Percentiles rank a stretch among this genome's conserved stretches.
These are phyloP conservation scores for Tribolium freemani DNA, from an alignment of 2,888 invertebrate genomes.

Conservation along the genomic window DNA sequence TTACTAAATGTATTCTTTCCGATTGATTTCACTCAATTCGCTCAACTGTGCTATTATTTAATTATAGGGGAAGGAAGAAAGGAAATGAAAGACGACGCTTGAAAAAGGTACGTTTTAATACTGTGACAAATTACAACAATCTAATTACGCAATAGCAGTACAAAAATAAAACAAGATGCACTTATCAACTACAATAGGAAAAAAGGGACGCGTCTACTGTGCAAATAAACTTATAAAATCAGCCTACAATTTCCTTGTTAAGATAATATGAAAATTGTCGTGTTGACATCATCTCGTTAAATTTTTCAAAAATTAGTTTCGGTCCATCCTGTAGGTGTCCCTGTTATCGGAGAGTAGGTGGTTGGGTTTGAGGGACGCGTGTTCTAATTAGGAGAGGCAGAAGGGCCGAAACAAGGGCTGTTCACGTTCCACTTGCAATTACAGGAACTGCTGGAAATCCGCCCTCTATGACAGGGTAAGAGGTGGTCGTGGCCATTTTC, in stretches of 20 bases:
- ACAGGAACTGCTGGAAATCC: constrained; percentile 47
- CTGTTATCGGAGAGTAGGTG: constrained; percentile 3
- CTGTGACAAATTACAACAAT: constrained; percentile 9
- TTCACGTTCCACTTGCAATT: constrained; percentile 57
- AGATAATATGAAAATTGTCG: constrained; percentile 34
- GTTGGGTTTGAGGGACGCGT: constrained; percentile 10
- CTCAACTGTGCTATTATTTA: constrained; percentile 4
- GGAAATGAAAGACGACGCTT: constrained; percentile 2
- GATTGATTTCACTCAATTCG: constrained; percentile 12
- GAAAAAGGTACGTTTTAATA: constrained; percentile 13
- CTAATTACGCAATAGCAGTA: constrained; percentile 14
- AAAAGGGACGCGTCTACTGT: not conserved
- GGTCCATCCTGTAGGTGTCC: not conserved
- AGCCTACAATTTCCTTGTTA: constrained; percentile 28
- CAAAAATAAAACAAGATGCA: constrained; percentile 7
- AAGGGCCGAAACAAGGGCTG: constrained; percentile 54
- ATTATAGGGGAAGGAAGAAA: not conserved
- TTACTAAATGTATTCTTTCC: constrained; percentile 21
- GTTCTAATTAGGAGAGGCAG: constrained; percentile 55
- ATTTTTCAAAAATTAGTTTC: not conserved
- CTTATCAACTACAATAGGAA: not conserved
- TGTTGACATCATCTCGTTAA: constrained; percentile 14
- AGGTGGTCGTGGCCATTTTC: constrained; percentile 23
- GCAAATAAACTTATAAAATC: constrained; percentile 9
- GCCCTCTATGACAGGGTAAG: constrained; percentile 35